phyloP scores from a whole-genome alignment of 2,797 vertebrate species.

The Siniperca scherzeri region DNA sequence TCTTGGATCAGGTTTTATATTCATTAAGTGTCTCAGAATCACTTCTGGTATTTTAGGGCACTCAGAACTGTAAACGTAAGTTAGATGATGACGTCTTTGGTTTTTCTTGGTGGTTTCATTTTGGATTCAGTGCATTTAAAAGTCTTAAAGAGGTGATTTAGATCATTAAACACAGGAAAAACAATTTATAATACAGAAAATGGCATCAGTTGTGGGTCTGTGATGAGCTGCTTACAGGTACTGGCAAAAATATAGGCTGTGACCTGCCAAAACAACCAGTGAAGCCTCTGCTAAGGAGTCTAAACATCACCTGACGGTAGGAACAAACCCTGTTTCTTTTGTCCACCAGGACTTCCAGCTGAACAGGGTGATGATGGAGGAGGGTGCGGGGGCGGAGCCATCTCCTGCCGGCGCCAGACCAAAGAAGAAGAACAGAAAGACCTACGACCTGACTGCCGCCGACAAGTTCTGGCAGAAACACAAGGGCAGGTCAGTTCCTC shows the following conservation, averaged over 20 bases:
- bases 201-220: neutral
- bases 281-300: neutral
- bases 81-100: neutral
- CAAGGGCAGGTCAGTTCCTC: slow-evolving; percentile 92
- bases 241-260: neutral
- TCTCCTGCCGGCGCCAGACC: slow-evolving; percentile 94
- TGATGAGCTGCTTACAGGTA: neutral
- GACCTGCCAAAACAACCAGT: neutral
- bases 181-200: neutral
- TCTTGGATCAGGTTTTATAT: slow-evolving; percentile 10
- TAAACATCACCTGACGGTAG: neutral
- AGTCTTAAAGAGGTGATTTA: neutral
- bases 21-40: slow-evolving; percentile 1
- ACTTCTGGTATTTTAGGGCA: neutral
- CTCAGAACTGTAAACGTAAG: neutral
- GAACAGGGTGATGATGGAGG: slow-evolving; percentile 95
- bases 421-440: slow-evolving; percentile 96
- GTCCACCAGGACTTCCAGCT: slow-evolving; percentile 92
- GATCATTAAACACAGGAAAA: neutral
- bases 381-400: slow-evolving; percentile 88
- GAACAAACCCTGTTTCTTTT: neutral
- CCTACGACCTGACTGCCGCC: slow-evolving; percentile 93
- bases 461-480: slow-evolving; percentile 99
- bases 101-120: slow-evolving; percentile 18
- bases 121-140: neutral